Conservation (phyloP, 1,140 invertebrate species). For the Cydia splendana region DNA sequence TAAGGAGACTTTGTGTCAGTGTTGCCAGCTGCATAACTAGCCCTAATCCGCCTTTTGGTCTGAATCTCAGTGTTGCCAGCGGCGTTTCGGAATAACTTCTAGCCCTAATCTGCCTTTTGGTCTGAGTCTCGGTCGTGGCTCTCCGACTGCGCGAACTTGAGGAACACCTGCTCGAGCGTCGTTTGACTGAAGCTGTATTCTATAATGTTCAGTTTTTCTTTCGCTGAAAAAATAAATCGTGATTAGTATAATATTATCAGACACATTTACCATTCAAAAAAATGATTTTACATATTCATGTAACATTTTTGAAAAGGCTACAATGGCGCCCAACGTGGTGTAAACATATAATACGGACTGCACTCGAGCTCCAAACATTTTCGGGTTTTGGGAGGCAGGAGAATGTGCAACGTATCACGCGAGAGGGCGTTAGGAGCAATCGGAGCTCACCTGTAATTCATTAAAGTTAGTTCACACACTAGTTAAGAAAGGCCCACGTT, state of each 20-base stretch:
- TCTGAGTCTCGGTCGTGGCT: constrained; percentile 62
- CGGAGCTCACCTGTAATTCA: too few species aligned
- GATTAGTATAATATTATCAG: background rate
- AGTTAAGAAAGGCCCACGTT: background rate
- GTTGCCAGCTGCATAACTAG: constrained; percentile 23
- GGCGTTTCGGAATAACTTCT: constrained; percentile 10
- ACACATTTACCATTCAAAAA: too few species aligned
- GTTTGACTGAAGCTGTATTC: constrained; percentile 93
- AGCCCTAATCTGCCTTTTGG: constrained; percentile 57
- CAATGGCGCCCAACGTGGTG: too few species aligned
- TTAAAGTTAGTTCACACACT: background rate
- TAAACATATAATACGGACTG: too few species aligned
- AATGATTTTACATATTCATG: too few species aligned
- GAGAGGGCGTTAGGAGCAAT: too few species aligned
- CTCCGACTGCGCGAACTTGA: constrained; percentile 91
- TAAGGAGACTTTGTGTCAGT: background rate
- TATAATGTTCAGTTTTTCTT: constrained; percentile 86
- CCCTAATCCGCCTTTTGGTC: constrained; percentile 62
- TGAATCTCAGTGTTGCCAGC: constrained; percentile 36
- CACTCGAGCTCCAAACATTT: too few species aligned
- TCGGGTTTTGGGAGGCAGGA: too few species aligned
- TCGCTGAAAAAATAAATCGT: constrained; percentile 80
- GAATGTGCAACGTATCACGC: too few species aligned
- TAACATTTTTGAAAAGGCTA: too few species aligned
- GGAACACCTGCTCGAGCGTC: constrained; percentile 91